Conservation (phyloP, 2,797 vertebrate species). For the Etheostoma nigrum region DNA sequence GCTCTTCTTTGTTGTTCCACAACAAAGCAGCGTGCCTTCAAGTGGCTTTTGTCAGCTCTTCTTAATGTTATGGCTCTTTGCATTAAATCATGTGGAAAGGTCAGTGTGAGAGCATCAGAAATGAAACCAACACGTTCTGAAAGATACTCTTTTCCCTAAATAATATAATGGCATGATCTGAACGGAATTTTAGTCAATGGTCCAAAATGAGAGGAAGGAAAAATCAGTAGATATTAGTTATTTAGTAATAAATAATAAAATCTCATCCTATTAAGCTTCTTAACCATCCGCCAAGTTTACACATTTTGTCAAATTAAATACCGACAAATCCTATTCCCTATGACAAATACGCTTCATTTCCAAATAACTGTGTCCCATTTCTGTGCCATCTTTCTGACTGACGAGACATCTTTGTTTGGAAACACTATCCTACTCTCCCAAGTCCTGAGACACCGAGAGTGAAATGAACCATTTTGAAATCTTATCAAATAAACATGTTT, state of each 20-base stretch:
- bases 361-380: conserved; percentile 8
- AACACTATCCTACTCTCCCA: conserved; percentile 65
- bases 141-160: conserved; percentile 16
- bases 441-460: conserved; percentile 74
- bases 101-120: conserved; percentile 7
- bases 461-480: conserved; percentile 77
- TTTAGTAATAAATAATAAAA: neutral
- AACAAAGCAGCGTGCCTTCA: conserved; percentile 13
- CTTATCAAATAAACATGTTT: conserved; percentile 80
- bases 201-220: neutral
- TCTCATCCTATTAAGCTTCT: neutral
- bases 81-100: conserved; percentile 4
- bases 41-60: conserved; percentile 46
- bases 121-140: neutral
- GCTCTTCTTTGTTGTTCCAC: conserved; percentile 14
- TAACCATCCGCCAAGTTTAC: neutral
- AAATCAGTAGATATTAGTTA: neutral
- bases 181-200: neutral
- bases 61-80: conserved; percentile 19
- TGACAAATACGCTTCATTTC: conserved; percentile 12
- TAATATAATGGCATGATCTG: neutral
- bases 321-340: neutral
- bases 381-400: conserved; percentile 11
- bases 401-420: conserved; percentile 50
- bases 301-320: conserved; percentile 15